Conservation (phyloP, 2,888 invertebrate species). For the Lycocerus yunnanus region DNA sequence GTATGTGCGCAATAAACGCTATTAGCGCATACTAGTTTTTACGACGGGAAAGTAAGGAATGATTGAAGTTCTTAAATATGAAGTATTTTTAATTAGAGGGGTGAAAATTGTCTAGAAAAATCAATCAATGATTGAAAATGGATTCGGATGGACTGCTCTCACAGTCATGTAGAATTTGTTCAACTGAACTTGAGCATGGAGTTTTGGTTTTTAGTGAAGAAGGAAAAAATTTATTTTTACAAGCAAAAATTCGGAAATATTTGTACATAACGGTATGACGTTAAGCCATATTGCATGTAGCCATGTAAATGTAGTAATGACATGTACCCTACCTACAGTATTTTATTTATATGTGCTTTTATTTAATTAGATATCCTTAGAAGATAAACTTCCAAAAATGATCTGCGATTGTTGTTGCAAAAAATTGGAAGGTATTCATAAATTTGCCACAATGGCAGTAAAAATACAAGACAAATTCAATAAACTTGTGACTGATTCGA, state of each 20-base stretch:
- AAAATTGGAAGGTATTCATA: slow-evolving; percentile 68
- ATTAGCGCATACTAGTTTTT: slow-evolving; percentile 48
- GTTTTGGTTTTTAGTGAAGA: slow-evolving; percentile 69
- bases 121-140: slow-evolving; percentile 46
- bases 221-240: slow-evolving; percentile 66
- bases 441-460: slow-evolving; percentile 68
- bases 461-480: slow-evolving; percentile 66
- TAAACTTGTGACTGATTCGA: slow-evolving; percentile 44
- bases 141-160: slow-evolving; percentile 40
- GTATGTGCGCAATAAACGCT: slow-evolving; percentile 51
- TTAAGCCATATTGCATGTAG: slow-evolving; percentile 31
- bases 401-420: slow-evolving; percentile 68
- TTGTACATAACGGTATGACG: slow-evolving; percentile 66
- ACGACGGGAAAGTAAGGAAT: slow-evolving; percentile 41
- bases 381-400: slow-evolving; percentile 71
- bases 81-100: slow-evolving; percentile 37
- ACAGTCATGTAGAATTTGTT: slow-evolving; percentile 67
- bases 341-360: slow-evolving; percentile 14
- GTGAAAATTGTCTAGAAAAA: slow-evolving; percentile 31
- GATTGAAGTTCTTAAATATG: slow-evolving; percentile 41
- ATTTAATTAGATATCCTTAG: slow-evolving; percentile 62
- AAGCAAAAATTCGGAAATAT: slow-evolving; percentile 71
- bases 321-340: neutral
- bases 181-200: slow-evolving; percentile 63
- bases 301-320: slow-evolving; percentile 11